These are phyloP conservation scores for Crocuta crocuta DNA, from an alignment of 2,113 vertebrate genomes.

Conservation along the genomic window DNA sequence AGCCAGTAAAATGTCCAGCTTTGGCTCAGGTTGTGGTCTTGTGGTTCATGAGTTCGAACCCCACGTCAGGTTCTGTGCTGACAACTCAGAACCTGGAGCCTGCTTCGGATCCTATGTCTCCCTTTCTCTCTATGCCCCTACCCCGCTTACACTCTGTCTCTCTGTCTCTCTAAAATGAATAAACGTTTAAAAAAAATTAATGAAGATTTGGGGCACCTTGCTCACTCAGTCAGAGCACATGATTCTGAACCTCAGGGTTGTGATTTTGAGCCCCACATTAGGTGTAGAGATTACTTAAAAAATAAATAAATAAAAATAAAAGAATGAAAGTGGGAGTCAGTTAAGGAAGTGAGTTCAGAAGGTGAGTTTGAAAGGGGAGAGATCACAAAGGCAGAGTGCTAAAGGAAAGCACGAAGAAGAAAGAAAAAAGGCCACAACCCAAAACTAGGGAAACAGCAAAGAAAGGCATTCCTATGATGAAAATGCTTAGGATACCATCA, in stretches of 20 bases:
- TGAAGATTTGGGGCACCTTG: not conserved
- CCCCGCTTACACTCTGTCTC: no score
- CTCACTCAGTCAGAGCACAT: not conserved
- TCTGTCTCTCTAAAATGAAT: no score
- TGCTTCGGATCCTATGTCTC: no score
- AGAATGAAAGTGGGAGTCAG: not conserved
- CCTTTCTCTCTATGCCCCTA: no score
- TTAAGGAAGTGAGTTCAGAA: constrained; percentile 50
- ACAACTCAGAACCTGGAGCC: no score
- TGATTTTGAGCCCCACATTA: not conserved
- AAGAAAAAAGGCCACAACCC: not conserved
- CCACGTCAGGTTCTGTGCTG: no score
- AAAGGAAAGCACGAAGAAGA: not conserved
- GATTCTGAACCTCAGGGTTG: not conserved
- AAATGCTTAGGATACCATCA: not conserved
- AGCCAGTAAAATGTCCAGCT: not conserved
- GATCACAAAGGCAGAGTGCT: not conserved
- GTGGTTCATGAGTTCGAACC: no score
- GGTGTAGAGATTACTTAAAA: not conserved
- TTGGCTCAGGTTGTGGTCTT: no score
- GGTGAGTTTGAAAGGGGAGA: not conserved
- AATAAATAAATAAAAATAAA: not conserved
- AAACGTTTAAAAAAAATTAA: not conserved
- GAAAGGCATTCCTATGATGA: not conserved
- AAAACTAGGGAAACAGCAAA: not conserved